phyloP scores from a whole-genome alignment of 2,888 invertebrate species.

The Rosalia funebris region DNA sequence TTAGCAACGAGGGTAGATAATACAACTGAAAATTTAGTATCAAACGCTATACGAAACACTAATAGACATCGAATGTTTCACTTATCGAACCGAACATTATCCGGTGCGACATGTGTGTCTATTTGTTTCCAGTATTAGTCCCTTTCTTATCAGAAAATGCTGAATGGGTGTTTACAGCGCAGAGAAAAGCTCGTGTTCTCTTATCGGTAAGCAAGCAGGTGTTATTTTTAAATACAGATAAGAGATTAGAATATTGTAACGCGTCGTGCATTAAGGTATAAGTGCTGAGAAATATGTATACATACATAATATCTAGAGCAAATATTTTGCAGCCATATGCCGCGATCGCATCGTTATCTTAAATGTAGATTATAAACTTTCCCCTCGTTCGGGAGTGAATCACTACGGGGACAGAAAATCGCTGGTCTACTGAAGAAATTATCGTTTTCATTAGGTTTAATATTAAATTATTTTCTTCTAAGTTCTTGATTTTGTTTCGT shows the following conservation, averaged over 20 bases:
- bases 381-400: too few relatives aligned
- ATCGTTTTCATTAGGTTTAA: too few relatives aligned
- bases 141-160: background rate
- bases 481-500: too few relatives aligned
- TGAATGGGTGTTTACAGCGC: constrained; percentile 1
- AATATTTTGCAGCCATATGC: constrained; percentile 49
- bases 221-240: constrained; percentile 32
- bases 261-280: constrained; percentile 36
- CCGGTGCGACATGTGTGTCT: background rate
- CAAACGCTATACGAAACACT: too few relatives aligned
- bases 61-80: too few relatives aligned
- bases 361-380: constrained; percentile 32
- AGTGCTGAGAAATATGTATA: constrained; percentile 30
- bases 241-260: constrained; percentile 29
- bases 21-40: too few relatives aligned
- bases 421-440: too few relatives aligned
- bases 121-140: background rate
- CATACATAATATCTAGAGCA: constrained; percentile 40
- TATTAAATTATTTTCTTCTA: too few relatives aligned
- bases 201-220: constrained; percentile 36
- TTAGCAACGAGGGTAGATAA: too few relatives aligned
- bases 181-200: constrained; percentile 14
- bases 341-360: constrained; percentile 46
- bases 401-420: too few relatives aligned
- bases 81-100: too few relatives aligned